A percentile compares a stretch with the other conserved stretches of the same genome.
Evolutionary conservation across 2,888 invertebrate species (phyloP).

Genomic region (Chaitophorus viminalis): DNA sequence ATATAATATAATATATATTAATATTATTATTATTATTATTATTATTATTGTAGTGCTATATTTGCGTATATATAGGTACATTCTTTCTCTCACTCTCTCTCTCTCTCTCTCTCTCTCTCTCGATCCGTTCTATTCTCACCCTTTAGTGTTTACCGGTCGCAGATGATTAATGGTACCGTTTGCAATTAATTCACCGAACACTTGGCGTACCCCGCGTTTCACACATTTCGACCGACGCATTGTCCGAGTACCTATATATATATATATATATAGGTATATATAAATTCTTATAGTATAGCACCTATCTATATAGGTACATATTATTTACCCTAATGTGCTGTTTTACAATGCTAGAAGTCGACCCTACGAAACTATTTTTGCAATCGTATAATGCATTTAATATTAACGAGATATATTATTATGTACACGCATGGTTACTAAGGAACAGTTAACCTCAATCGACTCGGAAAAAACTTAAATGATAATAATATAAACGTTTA

Average conservation of each 20-base stretch:
- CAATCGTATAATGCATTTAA: not conserved
- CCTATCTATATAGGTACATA: not conserved
- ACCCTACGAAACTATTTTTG: not conserved
- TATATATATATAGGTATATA: no score
- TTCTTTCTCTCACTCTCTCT: not conserved
- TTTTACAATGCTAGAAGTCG: not conserved
- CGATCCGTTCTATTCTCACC: not conserved
- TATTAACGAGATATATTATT: not conserved
- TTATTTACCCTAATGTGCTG: not conserved
- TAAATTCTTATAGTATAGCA: no score
- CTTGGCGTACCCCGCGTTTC: not conserved
- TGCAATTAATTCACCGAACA: conserved; percentile 30
- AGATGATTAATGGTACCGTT: conserved; percentile 36
- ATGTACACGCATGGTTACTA: not conserved
- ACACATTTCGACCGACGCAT: not conserved
- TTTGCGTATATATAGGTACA: not conserved
- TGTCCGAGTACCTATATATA: not conserved
- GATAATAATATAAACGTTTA: not conserved
- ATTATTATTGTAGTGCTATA: not conserved
- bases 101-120: no score
- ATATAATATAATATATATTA: not conserved
- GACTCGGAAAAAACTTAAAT: not conserved
- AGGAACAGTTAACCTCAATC: not conserved
- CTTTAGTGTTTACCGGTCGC: conserved; percentile 22
- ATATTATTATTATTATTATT: not conserved